Base-by-base conservation (phyloP, 2,888 invertebrate species). In the Elegia similella region DNA sequence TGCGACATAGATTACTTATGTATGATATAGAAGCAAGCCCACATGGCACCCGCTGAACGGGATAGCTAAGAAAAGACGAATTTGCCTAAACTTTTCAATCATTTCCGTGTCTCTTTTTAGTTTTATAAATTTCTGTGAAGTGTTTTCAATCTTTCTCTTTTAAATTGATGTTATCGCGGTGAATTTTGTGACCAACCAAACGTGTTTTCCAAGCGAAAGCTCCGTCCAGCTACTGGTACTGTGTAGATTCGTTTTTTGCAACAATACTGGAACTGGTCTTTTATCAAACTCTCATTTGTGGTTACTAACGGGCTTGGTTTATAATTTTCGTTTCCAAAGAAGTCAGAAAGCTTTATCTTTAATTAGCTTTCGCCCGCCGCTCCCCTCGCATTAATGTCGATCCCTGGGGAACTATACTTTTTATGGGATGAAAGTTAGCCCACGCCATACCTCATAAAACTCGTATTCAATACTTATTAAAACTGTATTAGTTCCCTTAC, bases 261-360 rank as follows among this genome's bases (percentile, higher is more conserved):
- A 23, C 29, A 29, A 43, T 43, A 23, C 42, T 29, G 29, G 13
- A 53, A 43, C 44, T 32, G 32, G 30, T 34, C 42, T 59, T n/a
- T 48, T 62, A 68, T 68, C 64, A 69, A 70, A 67, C 56, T 56
- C 57, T 23, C 59, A 62, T 66, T 67, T 64, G 63, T 46, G 60
- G 60, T 60, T 52, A 56, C 15, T 57, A 59, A 60, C 58, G 60
- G 47, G 23, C 30, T 43, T 42, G 10, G 16, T 30, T 52, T 42
- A 23, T 46, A 43, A 15, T 34, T 52, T 52, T 44, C 1, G 29
- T 53, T 42, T 54, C 42, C 47, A 16, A 6, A 12, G n/a, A n/a
- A n/a, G 0, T 12, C n/a, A 2, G n/a, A 38, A n/a, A 3, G 5
- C 23, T 23, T 23, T 38, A n/a, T 38, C 12, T 10, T 8, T 12